A percentile compares a stretch with the other conserved stretches of the same genome.
Conservation (phyloP, 2,113 vertebrate genomes). For the Pelobates fuscus region DNA sequence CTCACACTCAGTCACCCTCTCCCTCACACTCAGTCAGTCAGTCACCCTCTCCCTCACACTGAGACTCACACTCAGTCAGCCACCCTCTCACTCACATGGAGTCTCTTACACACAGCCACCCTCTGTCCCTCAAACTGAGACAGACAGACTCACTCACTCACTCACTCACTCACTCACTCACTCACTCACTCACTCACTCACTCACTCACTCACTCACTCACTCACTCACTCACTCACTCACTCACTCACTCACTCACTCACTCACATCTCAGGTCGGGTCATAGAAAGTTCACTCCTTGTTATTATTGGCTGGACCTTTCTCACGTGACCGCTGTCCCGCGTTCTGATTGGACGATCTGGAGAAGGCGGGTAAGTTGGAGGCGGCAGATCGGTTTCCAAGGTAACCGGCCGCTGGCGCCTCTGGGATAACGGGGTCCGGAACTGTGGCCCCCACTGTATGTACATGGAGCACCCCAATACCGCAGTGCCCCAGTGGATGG, state of each 20-base stretch:
- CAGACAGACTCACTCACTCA: constrained; percentile 1
- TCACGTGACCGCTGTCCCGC: constrained; percentile 57
- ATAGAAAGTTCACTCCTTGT: too few species aligned
- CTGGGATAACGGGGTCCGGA: constrained; percentile 25
- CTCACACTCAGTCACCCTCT: background rate
- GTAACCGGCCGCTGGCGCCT: constrained; percentile 62
- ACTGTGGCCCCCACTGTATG: background rate
- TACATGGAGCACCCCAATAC: background rate
- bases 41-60: background rate
- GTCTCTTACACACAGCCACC: background rate
- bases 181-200: background rate
- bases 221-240: too few species aligned
- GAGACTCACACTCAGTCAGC: background rate
- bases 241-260: too few species aligned
- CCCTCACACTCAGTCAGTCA: background rate
- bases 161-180: background rate
- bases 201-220: too few species aligned
- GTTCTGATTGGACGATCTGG: constrained; percentile 51
- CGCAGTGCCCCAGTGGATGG: too few species aligned
- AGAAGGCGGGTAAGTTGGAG: constrained; percentile 31
- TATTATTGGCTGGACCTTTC: constrained; percentile 58
- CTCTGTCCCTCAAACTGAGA: background rate
- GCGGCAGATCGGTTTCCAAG: constrained; percentile 60
- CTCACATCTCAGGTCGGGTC: too few species aligned
- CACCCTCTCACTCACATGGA: background rate